Percentiles rank a stretch among this genome's conserved stretches.
phyloP scores from a whole-genome alignment of 2,113 vertebrate genomes.

The Ammospiza caudacuta region DNA sequence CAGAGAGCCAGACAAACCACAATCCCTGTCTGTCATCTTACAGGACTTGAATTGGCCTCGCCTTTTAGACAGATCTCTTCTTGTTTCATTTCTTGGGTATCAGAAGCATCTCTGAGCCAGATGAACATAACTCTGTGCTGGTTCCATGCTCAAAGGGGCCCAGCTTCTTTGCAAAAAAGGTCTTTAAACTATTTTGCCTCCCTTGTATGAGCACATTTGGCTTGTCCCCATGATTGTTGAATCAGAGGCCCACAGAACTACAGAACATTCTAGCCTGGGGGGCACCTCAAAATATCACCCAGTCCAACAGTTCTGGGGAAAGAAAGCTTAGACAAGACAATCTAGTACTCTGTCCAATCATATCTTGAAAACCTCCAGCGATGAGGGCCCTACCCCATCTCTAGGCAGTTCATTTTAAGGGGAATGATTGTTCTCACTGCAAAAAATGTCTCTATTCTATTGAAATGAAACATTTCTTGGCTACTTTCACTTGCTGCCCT shows the following conservation, averaged over 20 bases:
- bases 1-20: neutral
- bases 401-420: neutral
- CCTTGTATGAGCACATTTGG: neutral
- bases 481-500: neutral
- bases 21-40: neutral
- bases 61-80: neutral
- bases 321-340: neutral
- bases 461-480: neutral
- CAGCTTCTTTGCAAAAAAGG: neutral
- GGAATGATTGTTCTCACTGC: neutral
- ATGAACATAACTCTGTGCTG: neutral
- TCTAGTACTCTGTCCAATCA: neutral
- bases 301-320: neutral
- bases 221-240: rapidly evolving
- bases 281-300: neutral
- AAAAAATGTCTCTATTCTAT: neutral
- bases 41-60: rapidly evolving
- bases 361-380: neutral
- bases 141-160: neutral
- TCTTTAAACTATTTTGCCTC: neutral
- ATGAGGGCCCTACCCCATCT: neutral
- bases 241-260: neutral
- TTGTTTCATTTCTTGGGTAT: neutral
- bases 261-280: neutral
- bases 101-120: neutral